Conservation (phyloP, 2,888 invertebrate genomes). For the Hemistola chrysoprasaria region DNA sequence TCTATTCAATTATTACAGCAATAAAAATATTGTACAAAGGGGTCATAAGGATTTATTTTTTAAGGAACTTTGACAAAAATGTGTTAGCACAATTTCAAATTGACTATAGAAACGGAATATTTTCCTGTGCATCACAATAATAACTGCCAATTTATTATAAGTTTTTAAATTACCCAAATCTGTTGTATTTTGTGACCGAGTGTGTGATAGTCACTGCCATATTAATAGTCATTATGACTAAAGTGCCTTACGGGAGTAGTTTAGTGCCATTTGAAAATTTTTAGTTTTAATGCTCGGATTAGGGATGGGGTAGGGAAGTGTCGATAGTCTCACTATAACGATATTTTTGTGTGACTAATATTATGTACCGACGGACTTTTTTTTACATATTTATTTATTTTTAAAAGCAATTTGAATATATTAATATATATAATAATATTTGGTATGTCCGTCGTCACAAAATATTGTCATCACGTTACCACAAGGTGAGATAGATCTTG, state of each 20-base stretch:
- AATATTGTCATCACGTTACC: slow-evolving; percentile 39
- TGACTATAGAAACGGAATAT: slow-evolving; percentile 4
- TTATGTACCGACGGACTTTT: slow-evolving; percentile 36
- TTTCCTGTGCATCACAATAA: slow-evolving; percentile 4
- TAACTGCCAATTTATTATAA: slow-evolving; percentile 9
- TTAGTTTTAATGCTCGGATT: slow-evolving; percentile 24
- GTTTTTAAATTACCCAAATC: neutral
- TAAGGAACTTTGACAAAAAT: slow-evolving; percentile 2
- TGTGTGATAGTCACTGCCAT: slow-evolving; percentile 35
- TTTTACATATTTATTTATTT: slow-evolving; percentile 12
- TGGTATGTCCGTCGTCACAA: slow-evolving; percentile 35
- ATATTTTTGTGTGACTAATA: slow-evolving; percentile 37
- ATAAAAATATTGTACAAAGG: too few relatives aligned
- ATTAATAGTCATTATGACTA: slow-evolving; percentile 22
- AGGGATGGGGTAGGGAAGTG: slow-evolving; percentile 25
- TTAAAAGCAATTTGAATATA: slow-evolving; percentile 1
- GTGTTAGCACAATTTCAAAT: slow-evolving; percentile 18
- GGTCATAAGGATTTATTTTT: neutral
- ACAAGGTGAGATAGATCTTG: slow-evolving; percentile 40
- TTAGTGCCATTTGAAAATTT: slow-evolving; percentile 20
- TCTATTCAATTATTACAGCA: too few relatives aligned
- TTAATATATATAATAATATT: slow-evolving; percentile 6
- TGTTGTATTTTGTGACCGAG: slow-evolving; percentile 8
- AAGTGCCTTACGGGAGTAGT: slow-evolving; percentile 24
- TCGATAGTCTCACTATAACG: slow-evolving; percentile 38